A percentile compares a stretch with the other conserved stretches of the same genome.
phyloP scores from a whole-genome alignment of 2,888 invertebrate species.

The Xestoiulus laeticollis region DNA sequence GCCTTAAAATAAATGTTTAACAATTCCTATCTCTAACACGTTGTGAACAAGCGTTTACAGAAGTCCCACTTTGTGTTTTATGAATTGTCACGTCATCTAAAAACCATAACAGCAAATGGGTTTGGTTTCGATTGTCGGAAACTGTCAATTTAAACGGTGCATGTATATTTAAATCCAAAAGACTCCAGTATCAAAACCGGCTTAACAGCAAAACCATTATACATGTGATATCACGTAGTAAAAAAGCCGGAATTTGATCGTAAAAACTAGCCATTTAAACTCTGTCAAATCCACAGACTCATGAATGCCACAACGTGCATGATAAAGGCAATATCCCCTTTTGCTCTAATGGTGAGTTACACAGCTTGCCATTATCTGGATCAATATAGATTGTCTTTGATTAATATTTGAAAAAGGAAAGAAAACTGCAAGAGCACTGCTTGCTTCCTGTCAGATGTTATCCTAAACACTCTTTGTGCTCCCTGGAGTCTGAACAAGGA shows the following conservation, averaged over 20 bases:
- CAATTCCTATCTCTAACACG: too few relatives aligned
- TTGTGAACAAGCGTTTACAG: too few relatives aligned
- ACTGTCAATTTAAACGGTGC: too few relatives aligned
- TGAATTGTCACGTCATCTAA: too few relatives aligned
- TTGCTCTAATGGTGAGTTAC: background rate
- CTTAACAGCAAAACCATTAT: too few relatives aligned
- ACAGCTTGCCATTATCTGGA: background rate
- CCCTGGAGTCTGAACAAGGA: background rate
- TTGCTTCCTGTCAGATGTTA: background rate
- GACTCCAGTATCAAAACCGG: too few relatives aligned
- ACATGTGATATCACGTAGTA: too few relatives aligned
- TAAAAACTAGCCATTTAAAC: background rate
- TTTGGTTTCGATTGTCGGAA: too few relatives aligned
- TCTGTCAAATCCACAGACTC: background rate
- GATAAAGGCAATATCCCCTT: background rate
- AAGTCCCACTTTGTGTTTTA: too few relatives aligned
- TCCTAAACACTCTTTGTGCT: background rate
- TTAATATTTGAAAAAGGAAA: background rate
- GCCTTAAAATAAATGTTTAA: too few relatives aligned
- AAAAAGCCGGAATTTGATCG: background rate
- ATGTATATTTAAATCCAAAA: too few relatives aligned
- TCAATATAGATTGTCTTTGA: background rate
- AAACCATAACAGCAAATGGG: too few relatives aligned
- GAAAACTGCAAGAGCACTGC: background rate
- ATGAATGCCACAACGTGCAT: background rate